Conservation (phyloP, 2,888 invertebrate species). For the Acrobeloides nanus region DNA sequence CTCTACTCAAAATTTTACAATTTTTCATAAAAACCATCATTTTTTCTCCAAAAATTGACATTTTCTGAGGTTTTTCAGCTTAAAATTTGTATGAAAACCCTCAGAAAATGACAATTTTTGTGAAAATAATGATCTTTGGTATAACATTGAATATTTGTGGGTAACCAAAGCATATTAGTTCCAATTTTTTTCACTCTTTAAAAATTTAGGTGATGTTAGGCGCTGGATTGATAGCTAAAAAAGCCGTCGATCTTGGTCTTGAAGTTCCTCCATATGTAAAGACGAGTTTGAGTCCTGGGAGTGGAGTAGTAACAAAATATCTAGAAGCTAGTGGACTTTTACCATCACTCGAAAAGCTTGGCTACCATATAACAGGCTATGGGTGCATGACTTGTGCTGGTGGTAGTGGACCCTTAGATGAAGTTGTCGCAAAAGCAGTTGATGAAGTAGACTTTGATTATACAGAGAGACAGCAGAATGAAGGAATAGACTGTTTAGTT, state of each 20-base stretch:
- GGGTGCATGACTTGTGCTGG: constrained; percentile 99
- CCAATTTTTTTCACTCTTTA: too few relatives aligned
- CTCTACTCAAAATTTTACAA: too few relatives aligned
- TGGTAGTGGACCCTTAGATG: constrained; percentile 88
- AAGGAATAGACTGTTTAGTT: background rate
- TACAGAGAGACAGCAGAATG: background rate
- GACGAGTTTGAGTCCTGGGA: constrained; percentile 89
- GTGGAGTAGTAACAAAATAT: constrained; percentile 86
- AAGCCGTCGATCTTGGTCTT: constrained; percentile 73
- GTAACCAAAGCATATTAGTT: too few relatives aligned
- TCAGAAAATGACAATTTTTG: too few relatives aligned
- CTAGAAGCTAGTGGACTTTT: constrained; percentile 82
- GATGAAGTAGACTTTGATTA: constrained; percentile 65
- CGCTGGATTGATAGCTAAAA: constrained; percentile 64
- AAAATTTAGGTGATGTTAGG: too few relatives aligned
- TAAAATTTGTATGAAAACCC: too few relatives aligned
- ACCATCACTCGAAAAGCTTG: constrained; percentile 61
- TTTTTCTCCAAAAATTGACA: too few relatives aligned
- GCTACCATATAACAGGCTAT: constrained; percentile 89
- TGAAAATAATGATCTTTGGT: too few relatives aligned
- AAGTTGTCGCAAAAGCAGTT: constrained; percentile 80
- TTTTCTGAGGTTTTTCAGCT: too few relatives aligned
- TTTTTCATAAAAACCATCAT: too few relatives aligned
- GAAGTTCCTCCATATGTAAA: constrained; percentile 85
- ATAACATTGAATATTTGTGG: too few relatives aligned